Evolutionary conservation across 1,140 invertebrate genomes (phyloP), one percentile per base, ranked within the genome.

Genomic region (Helicoverpa zea): DNA sequence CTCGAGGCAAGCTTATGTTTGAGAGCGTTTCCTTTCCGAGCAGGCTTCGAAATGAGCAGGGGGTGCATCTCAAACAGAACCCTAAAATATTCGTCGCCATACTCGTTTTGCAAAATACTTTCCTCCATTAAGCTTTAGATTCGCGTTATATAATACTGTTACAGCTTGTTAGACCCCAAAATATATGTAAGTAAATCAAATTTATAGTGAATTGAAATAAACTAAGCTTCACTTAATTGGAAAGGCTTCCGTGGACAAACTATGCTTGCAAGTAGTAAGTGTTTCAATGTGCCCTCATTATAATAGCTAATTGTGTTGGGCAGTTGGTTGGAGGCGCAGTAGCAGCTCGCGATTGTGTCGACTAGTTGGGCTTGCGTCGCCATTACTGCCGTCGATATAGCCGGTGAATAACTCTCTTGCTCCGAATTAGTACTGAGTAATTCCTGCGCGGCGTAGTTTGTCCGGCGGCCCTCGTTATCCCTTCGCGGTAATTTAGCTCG

Each of bases 201-300:
- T 61, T 51, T 76, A 76, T 76, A 77, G 56, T 77, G 14, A 77
- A 63, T 73, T 76, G 47, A 64, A 54, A 77, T 77, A 77, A 52
- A 16, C 0, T 64, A 30, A 58, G 70, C 54, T 73, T 58, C 11
- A 29, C 18, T 73, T 14, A 4, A 73, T 43, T 73, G 51, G 13
- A 16, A 18, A 29, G 52, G 52, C 13, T 43, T 58, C 18, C 52
- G 14, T 35, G 70, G 54, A 18, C 70, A 51, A 58, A 58, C 54
- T 73, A 23, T 58, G 3, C 52, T 43, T 43, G 70, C n/a, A 13
- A 30, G 70, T 11, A 2, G 56, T 43, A 13, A 49, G 2, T 35
- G 43, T 47, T n/a, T 76, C 58, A 4, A 43, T 29, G 56, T 59
- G n/a, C 35, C 7, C 13, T 56, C 12, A 11, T 23, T 73, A 30